Conservation (phyloP, 30 jellyfish, hydroid and myxozoan genomes). For the Mastigias papua region DNA sequence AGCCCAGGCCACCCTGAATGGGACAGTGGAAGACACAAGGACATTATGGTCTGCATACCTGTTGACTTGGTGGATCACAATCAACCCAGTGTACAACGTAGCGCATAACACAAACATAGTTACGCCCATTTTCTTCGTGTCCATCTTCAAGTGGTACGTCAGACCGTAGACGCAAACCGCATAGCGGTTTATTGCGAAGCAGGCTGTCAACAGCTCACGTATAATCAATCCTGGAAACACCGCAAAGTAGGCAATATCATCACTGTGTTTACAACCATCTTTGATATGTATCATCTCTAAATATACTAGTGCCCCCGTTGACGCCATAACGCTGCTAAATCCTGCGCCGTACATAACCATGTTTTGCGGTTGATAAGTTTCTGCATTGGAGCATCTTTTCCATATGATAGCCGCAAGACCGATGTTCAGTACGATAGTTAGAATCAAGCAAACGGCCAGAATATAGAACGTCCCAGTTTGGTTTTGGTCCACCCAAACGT, state of each 20-base stretch:
- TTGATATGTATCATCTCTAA: background rate
- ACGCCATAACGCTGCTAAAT: background rate
- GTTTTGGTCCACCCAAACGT: background rate
- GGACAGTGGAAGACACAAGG: background rate
- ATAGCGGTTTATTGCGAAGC: constrained; percentile 8
- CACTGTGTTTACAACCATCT: background rate
- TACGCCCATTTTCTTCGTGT: background rate
- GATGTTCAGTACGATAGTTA: background rate
- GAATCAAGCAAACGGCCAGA: background rate
- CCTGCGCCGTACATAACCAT: background rate
- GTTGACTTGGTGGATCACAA: background rate
- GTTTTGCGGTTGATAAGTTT: constrained; percentile 9
- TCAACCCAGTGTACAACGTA: background rate
- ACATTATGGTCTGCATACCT: background rate
- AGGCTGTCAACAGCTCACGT: background rate
- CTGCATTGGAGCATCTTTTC: constrained; percentile 4
- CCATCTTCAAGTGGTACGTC: constrained; percentile 4
- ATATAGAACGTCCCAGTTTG: background rate
- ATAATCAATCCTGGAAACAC: constrained; percentile 3
- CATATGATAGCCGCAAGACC: background rate
- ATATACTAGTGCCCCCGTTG: background rate
- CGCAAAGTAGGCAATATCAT: background rate
- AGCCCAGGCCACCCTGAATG: constrained; percentile 5
- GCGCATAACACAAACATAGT: background rate
- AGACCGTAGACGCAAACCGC: constrained; percentile 35